phyloP scores from a whole-genome alignment of 2,113 vertebrate genomes.

The Glaucidium brasilianum region DNA sequence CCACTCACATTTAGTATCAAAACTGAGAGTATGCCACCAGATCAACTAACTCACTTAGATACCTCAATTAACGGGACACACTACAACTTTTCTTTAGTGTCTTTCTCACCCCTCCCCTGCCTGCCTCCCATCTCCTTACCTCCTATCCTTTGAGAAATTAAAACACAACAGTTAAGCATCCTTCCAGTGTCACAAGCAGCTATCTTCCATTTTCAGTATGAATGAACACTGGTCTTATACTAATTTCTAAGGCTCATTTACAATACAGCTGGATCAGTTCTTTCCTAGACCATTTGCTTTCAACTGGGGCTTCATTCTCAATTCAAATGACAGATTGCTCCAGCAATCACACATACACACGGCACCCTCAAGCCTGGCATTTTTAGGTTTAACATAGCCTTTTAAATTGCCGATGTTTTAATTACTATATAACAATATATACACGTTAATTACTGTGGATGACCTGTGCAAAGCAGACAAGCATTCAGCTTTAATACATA shows the following conservation, averaged over 20 bases:
- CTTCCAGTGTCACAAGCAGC: not conserved
- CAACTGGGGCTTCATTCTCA: not conserved
- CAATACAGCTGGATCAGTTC: not conserved
- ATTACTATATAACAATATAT: not conserved
- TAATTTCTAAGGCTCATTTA: not conserved
- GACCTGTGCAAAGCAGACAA: not conserved
- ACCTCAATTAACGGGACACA: not conserved
- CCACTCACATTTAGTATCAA: not conserved
- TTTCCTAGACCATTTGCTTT: conserved; percentile 9
- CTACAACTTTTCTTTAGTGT: not conserved
- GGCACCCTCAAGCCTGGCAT: not conserved
- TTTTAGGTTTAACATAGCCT: not conserved
- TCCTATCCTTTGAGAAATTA: not conserved
- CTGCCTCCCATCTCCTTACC: rapidly evolving
- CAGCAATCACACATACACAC: not conserved
- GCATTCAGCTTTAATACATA: not conserved
- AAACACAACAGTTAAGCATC: not conserved
- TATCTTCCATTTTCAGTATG: not conserved
- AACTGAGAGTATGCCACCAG: not conserved
- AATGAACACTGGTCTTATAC: not conserved
- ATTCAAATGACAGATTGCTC: not conserved
- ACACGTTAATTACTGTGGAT: not conserved
- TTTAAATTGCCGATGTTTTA: not conserved
- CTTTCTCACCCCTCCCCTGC: too few species aligned
- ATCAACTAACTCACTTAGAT: not conserved